Conservation (phyloP, 2,797 vertebrate species). For the Spea hammondii region DNA sequence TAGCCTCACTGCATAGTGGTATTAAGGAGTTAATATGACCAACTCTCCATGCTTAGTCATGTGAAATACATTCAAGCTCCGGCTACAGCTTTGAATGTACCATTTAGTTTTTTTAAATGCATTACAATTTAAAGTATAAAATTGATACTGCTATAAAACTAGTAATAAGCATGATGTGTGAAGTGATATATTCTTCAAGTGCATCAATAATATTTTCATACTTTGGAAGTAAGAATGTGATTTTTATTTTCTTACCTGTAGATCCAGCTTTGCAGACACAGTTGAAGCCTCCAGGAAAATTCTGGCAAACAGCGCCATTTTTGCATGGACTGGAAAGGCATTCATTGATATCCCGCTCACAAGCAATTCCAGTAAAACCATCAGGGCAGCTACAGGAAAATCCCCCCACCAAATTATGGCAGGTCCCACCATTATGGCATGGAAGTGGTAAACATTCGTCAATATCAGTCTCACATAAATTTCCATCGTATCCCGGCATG, state of each 20-base stretch:
- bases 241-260: conserved; percentile 76
- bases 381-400: conserved; percentile 93
- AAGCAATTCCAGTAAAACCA: conserved; percentile 95
- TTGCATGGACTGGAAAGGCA: conserved; percentile 88
- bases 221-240: no score
- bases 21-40: no score
- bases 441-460: conserved; percentile 90
- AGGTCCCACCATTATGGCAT: conserved; percentile 87
- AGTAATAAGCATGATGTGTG: no score
- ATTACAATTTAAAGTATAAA: no score
- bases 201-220: no score
- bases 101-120: no score
- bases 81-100: no score
- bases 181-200: no score
- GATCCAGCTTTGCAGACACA: conserved; percentile 92
- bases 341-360: conserved; percentile 94
- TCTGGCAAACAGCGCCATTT: conserved; percentile 88
- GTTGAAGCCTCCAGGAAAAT: conserved; percentile 90
- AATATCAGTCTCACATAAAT: conserved; percentile 85
- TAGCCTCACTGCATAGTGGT: no score
- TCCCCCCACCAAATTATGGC: conserved; percentile 92
- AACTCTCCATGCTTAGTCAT: no score
- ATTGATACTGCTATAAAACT: not conserved
- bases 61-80: no score
- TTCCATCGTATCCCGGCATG: conserved; percentile 85